phyloP scores from a whole-genome alignment of 2,888 invertebrate genomes.

The Sesamia inferens region DNA sequence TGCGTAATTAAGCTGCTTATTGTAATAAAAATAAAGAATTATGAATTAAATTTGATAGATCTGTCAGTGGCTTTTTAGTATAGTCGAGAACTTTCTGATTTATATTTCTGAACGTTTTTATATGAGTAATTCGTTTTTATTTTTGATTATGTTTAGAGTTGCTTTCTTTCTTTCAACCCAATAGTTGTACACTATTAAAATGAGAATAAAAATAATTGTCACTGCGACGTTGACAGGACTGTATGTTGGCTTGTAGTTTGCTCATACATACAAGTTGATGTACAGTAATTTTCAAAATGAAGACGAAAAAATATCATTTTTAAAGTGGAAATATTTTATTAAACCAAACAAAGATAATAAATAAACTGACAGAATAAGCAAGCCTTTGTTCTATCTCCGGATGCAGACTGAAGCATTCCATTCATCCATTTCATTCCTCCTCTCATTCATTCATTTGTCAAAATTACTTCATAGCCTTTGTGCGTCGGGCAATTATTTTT shows the following conservation, averaged over 20 bases:
- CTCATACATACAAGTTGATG: background rate
- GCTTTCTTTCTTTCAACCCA: no score
- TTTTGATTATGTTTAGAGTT: no score
- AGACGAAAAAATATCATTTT: background rate
- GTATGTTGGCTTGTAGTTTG: background rate
- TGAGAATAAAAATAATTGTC: no score
- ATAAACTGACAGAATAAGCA: constrained; percentile 24
- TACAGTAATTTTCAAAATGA: background rate
- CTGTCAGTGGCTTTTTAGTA: no score
- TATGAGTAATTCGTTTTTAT: no score
- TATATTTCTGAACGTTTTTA: no score
- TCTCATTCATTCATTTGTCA: constrained; percentile 52
- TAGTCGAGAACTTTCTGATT: no score
- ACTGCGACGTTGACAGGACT: no score
- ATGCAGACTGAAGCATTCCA: constrained; percentile 21
- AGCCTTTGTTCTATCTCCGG: constrained; percentile 28
- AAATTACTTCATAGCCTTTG: constrained; percentile 66
- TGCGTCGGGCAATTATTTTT: constrained; percentile 62
- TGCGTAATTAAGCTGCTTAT: no score
- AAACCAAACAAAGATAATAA: constrained; percentile 21
- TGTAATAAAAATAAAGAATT: no score
- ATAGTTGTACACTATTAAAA: no score
- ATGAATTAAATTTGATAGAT: no score
- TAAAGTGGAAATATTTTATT: background rate
- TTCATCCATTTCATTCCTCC: constrained; percentile 45